These are phyloP conservation scores for Gymnogyps californianus DNA, from an alignment of 2,113 vertebrate genomes.

Conservation along the genomic window DNA sequence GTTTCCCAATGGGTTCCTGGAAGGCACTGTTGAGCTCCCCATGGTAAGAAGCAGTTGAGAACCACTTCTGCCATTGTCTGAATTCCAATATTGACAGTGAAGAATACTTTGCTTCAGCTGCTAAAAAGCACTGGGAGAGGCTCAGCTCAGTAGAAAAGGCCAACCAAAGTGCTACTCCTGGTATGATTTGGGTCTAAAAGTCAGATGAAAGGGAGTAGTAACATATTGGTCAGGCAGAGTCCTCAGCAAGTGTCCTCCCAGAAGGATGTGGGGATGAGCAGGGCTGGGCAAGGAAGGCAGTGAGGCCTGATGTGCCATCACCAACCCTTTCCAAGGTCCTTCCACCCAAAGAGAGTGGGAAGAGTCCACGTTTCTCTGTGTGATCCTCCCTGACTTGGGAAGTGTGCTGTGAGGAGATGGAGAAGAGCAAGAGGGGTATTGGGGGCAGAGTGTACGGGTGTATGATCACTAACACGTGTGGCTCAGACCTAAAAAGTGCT, in stretches of 20 bases:
- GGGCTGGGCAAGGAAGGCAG: neutral
- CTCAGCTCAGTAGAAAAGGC: neutral
- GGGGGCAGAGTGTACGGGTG: neutral
- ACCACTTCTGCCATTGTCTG: neutral
- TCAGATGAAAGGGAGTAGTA: neutral
- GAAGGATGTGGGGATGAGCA: neutral
- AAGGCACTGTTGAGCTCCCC: neutral
- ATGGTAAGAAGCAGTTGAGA: neutral
- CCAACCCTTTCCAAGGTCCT: neutral
- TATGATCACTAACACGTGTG: accelerated
- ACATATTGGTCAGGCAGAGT: neutral
- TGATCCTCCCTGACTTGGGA: neutral
- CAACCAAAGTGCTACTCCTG: neutral
- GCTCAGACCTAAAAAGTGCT: neutral
- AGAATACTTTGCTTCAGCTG: neutral
- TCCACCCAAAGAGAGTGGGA: neutral
- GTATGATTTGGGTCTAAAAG: neutral
- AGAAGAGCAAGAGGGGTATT: neutral
- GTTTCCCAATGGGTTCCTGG: neutral
- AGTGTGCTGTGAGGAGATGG: neutral
- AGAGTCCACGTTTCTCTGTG: neutral
- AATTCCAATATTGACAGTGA: neutral
- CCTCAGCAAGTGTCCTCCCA: neutral
- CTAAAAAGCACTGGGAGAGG: neutral
- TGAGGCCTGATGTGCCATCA: neutral